A percentile compares a stretch with the other conserved stretches of the same genome.
phyloP scores from a whole-genome alignment of 2,888 invertebrate genomes.

The Calliphora vomitoria region DNA sequence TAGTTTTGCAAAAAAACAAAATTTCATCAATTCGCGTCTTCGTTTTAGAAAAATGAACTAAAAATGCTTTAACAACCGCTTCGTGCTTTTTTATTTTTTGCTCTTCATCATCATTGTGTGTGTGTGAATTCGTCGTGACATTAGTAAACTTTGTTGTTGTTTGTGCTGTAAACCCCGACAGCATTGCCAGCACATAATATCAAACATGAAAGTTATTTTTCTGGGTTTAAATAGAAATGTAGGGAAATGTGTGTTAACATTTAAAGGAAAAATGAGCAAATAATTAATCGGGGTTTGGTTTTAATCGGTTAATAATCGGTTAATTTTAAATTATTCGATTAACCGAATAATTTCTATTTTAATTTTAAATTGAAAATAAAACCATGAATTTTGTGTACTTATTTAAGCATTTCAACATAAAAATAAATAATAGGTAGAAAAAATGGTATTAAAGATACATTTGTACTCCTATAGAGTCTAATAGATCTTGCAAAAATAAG shows the following conservation, averaged over 20 bases:
- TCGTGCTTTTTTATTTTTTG: constrained; percentile 67
- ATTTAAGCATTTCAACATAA: no score
- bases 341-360: no score
- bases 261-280: no score
- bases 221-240: constrained; percentile 49
- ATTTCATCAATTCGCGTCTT: constrained; percentile 70
- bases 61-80: constrained; percentile 73
- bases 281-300: no score
- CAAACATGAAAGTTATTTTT: neutral
- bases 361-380: no score
- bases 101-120: constrained; percentile 51
- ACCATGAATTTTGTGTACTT: no score
- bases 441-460: no score
- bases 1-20: constrained; percentile 55
- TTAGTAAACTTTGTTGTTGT: constrained; percentile 24
- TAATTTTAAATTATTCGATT: no score
- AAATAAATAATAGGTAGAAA: no score
- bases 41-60: constrained; percentile 72
- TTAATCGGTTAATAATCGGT: no score
- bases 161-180: neutral
- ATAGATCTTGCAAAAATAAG: no score
- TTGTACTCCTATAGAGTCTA: no score
- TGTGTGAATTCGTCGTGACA: constrained; percentile 54
- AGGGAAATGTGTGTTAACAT: neutral
- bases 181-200: constrained; percentile 54